Evolutionary conservation across 2,797 vertebrate genomes (phyloP).

Genomic region (Uromys caudimaculatus): DNA sequence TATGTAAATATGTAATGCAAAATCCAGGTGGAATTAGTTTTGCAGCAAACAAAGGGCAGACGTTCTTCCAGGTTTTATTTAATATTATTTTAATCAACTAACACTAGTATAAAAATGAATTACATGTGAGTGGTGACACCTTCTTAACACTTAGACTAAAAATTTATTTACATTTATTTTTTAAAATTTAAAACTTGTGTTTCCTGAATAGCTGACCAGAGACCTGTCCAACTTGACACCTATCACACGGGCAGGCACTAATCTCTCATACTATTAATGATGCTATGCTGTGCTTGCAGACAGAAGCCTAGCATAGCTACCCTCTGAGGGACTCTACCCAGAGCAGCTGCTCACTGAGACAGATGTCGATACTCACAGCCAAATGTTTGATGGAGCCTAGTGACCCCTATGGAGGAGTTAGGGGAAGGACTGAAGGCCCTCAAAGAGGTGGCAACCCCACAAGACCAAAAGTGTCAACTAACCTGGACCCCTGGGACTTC

Average conservation of each 20-base stretch:
- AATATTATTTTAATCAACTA: conserved; percentile 28
- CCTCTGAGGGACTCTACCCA: neutral
- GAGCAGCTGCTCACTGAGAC: neutral
- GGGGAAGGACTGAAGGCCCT: neutral
- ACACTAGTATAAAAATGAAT: conserved; percentile 10
- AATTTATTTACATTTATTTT: conserved; percentile 48
- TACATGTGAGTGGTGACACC: neutral
- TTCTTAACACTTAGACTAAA: conserved; percentile 2
- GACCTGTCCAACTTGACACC: neutral
- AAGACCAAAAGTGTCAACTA: neutral
- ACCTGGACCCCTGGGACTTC: neutral
- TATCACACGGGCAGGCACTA: neutral
- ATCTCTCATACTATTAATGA: neutral
- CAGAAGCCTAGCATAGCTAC: neutral
- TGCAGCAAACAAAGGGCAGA: conserved; percentile 10
- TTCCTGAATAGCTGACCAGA: neutral
- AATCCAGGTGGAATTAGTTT: neutral
- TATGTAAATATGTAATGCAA: conserved; percentile 12
- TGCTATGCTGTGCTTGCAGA: neutral
- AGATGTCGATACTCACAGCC: neutral
- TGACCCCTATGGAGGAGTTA: neutral
- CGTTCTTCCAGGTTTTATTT: neutral
- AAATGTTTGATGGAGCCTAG: neutral
- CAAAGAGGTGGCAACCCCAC: neutral
- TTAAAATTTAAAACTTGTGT: conserved; percentile 25